Evolutionary conservation across 1,140 invertebrate genomes (phyloP).

Genomic region (Ctenoplectra terminalis): DNA sequence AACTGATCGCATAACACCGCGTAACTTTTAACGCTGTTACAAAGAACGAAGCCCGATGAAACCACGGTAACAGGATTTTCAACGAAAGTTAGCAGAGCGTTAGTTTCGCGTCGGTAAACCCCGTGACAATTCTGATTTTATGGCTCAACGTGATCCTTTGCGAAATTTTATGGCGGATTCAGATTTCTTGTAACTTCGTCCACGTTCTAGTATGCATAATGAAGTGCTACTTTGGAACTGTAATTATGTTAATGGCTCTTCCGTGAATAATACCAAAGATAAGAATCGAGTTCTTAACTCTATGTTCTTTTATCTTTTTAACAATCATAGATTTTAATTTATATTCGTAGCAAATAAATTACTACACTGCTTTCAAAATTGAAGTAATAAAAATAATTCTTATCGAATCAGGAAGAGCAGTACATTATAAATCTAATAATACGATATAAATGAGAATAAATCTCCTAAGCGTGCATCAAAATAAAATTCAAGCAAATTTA

Average conservation of each 20-base stretch:
- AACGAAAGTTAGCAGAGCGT: background rate
- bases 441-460: too few species aligned
- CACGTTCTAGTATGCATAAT: background rate
- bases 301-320: background rate
- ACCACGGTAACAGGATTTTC: constrained; percentile 1
- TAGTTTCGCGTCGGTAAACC: background rate
- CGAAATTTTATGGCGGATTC: background rate
- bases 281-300: background rate
- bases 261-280: background rate
- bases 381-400: too few species aligned
- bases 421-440: too few species aligned
- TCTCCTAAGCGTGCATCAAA: too few species aligned
- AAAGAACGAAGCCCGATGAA: background rate
- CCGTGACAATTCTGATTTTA: constrained; percentile 12
- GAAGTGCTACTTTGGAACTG: background rate
- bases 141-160: background rate
- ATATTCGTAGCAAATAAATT: too few species aligned
- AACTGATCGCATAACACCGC: background rate
- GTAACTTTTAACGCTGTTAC: constrained; percentile 11
- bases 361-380: too few species aligned
- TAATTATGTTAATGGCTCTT: background rate
- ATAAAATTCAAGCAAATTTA: too few species aligned
- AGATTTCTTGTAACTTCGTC: background rate
- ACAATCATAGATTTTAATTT: too few species aligned
- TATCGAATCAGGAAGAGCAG: too few species aligned